Evolutionary conservation across 1,140 invertebrate genomes (phyloP).

Genomic region (Paraescarpia echinospica): DNA sequence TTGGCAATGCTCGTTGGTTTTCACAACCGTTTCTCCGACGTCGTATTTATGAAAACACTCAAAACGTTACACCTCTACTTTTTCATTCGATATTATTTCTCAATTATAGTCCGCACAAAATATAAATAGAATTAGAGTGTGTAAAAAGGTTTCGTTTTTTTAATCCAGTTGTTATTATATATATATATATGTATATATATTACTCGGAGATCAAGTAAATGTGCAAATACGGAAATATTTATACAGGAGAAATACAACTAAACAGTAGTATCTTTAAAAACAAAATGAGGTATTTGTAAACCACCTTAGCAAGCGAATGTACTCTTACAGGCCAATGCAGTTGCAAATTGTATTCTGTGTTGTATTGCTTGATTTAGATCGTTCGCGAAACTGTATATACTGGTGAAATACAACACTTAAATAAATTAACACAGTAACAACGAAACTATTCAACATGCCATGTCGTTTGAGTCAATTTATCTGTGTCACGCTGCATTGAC

Average conservation of each 20-base stretch:
- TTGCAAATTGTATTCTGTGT: background rate
- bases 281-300: background rate
- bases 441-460: background rate
- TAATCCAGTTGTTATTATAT: too few relatives aligned
- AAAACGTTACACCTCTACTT: background rate
- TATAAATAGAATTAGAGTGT: background rate
- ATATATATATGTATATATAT: background rate
- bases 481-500: background rate
- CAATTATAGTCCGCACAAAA: background rate
- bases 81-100: background rate
- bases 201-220: background rate
- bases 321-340: background rate
- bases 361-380: background rate
- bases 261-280: background rate
- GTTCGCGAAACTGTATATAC: too few relatives aligned
- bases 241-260: background rate
- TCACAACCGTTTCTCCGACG: background rate
- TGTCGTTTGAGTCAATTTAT: background rate
- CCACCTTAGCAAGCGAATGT: background rate
- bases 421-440: constrained; percentile 1
- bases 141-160: too few relatives aligned
- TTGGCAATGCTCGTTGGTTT: background rate
- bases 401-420: background rate
- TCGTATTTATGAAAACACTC: background rate
- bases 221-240: background rate